Conservation (phyloP, 2,113 vertebrate species). For the Larimichthys polyactis region DNA sequence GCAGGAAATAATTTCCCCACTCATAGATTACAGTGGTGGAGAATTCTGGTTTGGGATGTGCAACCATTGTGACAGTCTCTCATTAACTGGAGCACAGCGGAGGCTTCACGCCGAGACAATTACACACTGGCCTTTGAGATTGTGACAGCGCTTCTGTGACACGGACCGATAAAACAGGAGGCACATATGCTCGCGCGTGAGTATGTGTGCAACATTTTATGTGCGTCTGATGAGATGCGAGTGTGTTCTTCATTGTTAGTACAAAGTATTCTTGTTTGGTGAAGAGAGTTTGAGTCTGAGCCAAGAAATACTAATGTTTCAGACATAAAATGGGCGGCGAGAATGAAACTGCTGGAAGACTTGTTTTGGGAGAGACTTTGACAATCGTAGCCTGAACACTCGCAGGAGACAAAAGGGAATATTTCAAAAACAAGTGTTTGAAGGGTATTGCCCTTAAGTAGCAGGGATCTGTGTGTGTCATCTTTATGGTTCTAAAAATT, state of each 20-base stretch:
- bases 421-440: conserved; percentile 10
- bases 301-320: conserved; percentile 7
- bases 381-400: conserved; percentile 11
- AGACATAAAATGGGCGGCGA: conserved; percentile 15
- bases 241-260: not conserved
- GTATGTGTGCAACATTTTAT: not conserved
- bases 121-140: conserved; percentile 54
- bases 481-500: not conserved
- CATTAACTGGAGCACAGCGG: conserved; percentile 64
- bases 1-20: conserved; percentile 57
- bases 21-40: conserved; percentile 64
- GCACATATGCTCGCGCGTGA: not conserved
- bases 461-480: conserved; percentile 1
- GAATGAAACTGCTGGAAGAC: conserved; percentile 25
- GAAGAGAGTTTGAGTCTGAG: not conserved
- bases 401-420: conserved; percentile 5
- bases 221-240: conserved; percentile 3
- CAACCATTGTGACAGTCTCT: conserved; percentile 65
- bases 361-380: conserved; percentile 24
- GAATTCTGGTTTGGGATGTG: conserved; percentile 49
- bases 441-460: conserved; percentile 16
- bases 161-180: conserved; percentile 29
- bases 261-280: not conserved
- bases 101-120: conserved; percentile 59
- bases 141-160: conserved; percentile 42